phyloP scores from a whole-genome alignment of 2,888 invertebrate species.

The Amblyjoppa fuscipennis region DNA sequence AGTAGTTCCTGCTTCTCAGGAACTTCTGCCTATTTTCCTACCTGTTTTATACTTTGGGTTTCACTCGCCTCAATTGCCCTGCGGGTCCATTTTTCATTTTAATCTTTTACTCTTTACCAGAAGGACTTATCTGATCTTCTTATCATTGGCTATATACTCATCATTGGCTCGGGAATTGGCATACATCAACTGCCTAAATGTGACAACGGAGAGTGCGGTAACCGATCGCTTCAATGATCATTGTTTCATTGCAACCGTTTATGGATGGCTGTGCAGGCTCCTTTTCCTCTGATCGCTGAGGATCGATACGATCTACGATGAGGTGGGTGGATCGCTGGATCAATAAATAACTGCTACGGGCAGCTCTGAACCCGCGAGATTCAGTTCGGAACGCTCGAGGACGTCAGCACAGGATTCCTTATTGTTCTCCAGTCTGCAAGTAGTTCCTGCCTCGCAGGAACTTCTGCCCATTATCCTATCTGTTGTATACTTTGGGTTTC shows the following conservation, averaged over 20 bases:
- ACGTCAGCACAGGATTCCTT: background rate
- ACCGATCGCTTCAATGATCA: slow-evolving; percentile 43
- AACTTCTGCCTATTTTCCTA: no score
- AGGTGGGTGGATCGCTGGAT: slow-evolving; percentile 42
- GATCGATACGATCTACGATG: slow-evolving; percentile 53
- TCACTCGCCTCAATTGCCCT: no score
- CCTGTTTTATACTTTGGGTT: no score
- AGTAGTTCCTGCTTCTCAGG: no score
- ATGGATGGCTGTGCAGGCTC: slow-evolving; percentile 9
- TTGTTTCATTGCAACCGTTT: slow-evolving; percentile 1
- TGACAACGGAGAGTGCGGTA: slow-evolving; percentile 15
- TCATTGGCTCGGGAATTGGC: no score
- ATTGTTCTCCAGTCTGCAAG: background rate
- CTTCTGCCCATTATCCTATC: no score
- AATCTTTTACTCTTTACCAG: background rate
- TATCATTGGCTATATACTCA: no score
- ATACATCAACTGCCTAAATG: no score
- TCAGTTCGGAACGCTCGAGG: background rate
- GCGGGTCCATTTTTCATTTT: no score
- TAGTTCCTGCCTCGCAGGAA: no score
- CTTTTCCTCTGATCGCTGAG: slow-evolving; percentile 14
- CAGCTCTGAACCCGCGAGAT: background rate
- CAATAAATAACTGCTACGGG: slow-evolving; percentile 41
- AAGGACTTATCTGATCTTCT: background rate
- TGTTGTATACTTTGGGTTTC: no score